Evolutionary conservation across 1,140 invertebrate genomes (phyloP).

Genomic region (Drosophila truncata): DNA sequence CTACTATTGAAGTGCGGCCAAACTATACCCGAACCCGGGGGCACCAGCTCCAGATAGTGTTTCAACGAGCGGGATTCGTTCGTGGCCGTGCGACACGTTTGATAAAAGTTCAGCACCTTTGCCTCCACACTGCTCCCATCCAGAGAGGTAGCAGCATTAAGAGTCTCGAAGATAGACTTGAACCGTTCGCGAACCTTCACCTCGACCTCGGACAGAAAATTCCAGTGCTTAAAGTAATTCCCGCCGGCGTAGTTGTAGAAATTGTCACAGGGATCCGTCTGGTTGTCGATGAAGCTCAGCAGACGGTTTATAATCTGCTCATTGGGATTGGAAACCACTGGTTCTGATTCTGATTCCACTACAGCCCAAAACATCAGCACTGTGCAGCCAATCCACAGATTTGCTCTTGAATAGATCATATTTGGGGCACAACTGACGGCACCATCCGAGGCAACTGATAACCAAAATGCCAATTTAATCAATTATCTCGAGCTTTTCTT

Average conservation of each 20-base stretch:
- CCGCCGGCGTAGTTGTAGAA: background rate
- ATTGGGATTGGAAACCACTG: background rate
- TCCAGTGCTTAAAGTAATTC: background rate
- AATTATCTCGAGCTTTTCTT: background rate
- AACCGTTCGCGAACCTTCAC: background rate
- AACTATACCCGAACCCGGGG: background rate
- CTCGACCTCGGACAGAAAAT: background rate
- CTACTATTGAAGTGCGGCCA: background rate
- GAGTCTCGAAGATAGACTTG: background rate
- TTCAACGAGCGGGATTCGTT: background rate
- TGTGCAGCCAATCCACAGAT: background rate
- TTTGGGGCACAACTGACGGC: background rate
- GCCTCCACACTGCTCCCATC: background rate
- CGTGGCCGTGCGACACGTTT: background rate
- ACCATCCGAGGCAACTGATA: background rate
- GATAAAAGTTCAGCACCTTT: background rate
- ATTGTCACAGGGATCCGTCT: background rate
- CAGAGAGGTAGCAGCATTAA: background rate
- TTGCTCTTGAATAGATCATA: background rate
- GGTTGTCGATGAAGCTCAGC: background rate
- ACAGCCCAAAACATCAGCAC: background rate
- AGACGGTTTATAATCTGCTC: background rate
- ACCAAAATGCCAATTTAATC: background rate
- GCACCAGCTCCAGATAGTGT: background rate
- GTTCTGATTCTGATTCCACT: background rate